Conservation (phyloP, 2,113 vertebrate genomes). For the Cynocephalus volans region DNA sequence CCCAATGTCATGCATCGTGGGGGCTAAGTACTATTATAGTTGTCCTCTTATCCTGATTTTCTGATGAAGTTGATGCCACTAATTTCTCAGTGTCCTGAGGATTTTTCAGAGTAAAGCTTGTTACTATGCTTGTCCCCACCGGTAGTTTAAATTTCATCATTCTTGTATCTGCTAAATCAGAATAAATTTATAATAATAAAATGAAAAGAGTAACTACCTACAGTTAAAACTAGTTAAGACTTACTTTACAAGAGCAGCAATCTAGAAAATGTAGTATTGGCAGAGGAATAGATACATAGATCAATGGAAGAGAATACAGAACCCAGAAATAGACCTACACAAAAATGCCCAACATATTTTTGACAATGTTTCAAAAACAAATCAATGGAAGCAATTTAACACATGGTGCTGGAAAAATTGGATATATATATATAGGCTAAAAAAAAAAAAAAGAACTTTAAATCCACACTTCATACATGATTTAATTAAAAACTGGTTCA, state of each 20-base stretch:
- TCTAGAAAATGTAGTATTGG: neutral
- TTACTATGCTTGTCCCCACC: neutral
- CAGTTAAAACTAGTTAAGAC: constrained; percentile 4
- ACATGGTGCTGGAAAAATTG: neutral
- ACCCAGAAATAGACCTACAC: neutral
- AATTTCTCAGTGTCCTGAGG: neutral
- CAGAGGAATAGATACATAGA: neutral
- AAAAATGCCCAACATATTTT: neutral
- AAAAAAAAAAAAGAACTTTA: neutral
- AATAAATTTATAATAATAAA: constrained; percentile 47
- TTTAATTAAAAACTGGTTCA: neutral
- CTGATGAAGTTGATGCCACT: neutral
- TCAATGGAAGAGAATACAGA: neutral
- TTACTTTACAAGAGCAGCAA: neutral
- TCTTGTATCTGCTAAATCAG: neutral
- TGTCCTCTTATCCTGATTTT: neutral
- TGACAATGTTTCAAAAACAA: neutral
- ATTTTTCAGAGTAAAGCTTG: neutral
- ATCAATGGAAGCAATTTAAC: neutral
- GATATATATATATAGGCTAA: neutral
- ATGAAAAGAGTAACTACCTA: neutral
- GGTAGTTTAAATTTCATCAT: neutral
- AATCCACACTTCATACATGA: neutral
- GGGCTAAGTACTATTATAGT: neutral
- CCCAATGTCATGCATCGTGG: neutral